phyloP scores from a whole-genome alignment of 2,888 invertebrate species.

The Melinaea menophilus region DNA sequence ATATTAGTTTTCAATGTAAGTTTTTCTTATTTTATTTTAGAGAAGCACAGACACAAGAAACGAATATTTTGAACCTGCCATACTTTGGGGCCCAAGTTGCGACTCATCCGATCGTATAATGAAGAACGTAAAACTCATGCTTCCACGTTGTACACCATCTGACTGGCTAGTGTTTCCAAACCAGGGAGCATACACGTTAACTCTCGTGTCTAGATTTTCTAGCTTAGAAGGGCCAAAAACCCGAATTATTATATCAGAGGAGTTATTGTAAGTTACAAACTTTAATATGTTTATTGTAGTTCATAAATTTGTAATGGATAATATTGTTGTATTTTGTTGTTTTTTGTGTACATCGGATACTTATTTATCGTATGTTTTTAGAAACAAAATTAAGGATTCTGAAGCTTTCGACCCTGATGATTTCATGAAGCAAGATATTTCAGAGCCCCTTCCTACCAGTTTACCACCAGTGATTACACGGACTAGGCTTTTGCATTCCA shows the following conservation, averaged over 20 bases:
- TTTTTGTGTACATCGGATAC: too few relatives aligned
- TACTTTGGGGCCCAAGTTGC: constrained; percentile 47
- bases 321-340: too few relatives aligned
- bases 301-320: too few relatives aligned
- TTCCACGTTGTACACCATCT: constrained; percentile 37
- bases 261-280: constrained; percentile 39
- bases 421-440: too few relatives aligned
- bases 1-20: too few relatives aligned
- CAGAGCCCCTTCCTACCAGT: too few relatives aligned
- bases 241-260: constrained; percentile 39
- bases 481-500: too few relatives aligned
- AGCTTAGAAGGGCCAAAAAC: constrained; percentile 37
- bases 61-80: constrained; percentile 34
- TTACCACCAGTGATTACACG: too few relatives aligned
- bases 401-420: too few relatives aligned
- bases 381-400: too few relatives aligned
- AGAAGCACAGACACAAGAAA: constrained; percentile 20
- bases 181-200: constrained; percentile 42
- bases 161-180: constrained; percentile 44
- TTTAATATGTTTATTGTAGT: too few relatives aligned
- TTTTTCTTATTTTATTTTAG: constrained; percentile 20
- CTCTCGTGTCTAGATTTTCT: constrained; percentile 39
- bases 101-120: constrained; percentile 45
- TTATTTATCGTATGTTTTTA: too few relatives aligned
- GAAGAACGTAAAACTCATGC: constrained; percentile 27